A percentile compares a stretch with the other conserved stretches of the same genome.
Evolutionary conservation across 2,797 vertebrate species (phyloP).

Genomic region (Myotis pilosus): DNA sequence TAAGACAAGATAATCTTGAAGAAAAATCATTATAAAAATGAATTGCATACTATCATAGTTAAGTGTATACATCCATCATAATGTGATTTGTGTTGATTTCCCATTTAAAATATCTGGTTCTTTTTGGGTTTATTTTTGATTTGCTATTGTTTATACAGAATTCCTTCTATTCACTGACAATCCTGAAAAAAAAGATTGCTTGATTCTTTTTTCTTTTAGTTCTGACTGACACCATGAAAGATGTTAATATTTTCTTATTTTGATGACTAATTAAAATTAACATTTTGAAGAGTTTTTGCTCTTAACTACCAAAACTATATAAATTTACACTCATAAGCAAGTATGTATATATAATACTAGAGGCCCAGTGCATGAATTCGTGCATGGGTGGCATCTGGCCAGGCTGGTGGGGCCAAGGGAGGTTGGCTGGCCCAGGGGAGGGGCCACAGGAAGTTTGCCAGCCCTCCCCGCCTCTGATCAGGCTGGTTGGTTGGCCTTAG

Average conservation of each 20-base stretch:
- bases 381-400: too few relatives aligned
- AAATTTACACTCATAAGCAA: background rate
- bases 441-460: too few relatives aligned
- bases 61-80: conserved; percentile 20
- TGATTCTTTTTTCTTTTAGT: conserved; percentile 1
- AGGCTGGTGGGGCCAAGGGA: too few relatives aligned
- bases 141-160: conserved; percentile 35
- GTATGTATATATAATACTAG: background rate
- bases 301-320: background rate
- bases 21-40: background rate
- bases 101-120: conserved; percentile 36
- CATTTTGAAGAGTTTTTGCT: background rate
- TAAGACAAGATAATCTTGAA: conserved; percentile 49
- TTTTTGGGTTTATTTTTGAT: conserved; percentile 13
- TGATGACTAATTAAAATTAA: background rate
- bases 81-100: conserved; percentile 59
- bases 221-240: background rate
- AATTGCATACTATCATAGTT: background rate
- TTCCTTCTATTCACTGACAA: background rate
- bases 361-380: too few relatives aligned
- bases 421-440: too few relatives aligned
- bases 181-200: conserved; percentile 25
- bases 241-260: background rate
- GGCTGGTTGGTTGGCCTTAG: too few relatives aligned
- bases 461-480: too few relatives aligned